Conservation (phyloP, 1,140 invertebrate genomes). For the Eulimnadia texana region DNA sequence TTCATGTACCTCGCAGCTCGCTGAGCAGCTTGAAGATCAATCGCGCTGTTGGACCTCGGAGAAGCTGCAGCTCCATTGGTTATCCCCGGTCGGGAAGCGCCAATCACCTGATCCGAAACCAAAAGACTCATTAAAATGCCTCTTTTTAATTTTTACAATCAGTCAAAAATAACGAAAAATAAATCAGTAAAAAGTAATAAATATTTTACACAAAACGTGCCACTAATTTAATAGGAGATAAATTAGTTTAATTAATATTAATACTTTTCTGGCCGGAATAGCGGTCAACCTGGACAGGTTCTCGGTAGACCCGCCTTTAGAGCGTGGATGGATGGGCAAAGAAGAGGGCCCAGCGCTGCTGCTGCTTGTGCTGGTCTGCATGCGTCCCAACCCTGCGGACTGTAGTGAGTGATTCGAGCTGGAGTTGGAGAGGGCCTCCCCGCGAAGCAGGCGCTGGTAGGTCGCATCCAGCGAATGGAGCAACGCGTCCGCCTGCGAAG, state of each 20-base stretch:
- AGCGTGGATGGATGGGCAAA: slow-evolving; percentile 13
- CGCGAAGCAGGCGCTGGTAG: slow-evolving; percentile 67
- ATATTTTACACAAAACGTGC: too few species aligned
- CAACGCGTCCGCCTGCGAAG: slow-evolving; percentile 70
- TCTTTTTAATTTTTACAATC: too few species aligned
- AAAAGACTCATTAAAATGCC: too few species aligned
- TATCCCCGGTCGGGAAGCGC: background rate
- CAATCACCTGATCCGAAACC: background rate
- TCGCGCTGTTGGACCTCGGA: slow-evolving; percentile 73
- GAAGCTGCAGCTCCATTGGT: slow-evolving; percentile 20
- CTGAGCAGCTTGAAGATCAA: slow-evolving; percentile 77
- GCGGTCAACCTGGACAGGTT: slow-evolving; percentile 10
- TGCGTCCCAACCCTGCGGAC: slow-evolving; percentile 16
- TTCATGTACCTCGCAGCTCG: slow-evolving; percentile 55
- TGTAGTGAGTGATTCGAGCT: slow-evolving; percentile 33
- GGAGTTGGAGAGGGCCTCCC: slow-evolving; percentile 33
- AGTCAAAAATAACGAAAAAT: too few species aligned
- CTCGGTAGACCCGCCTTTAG: slow-evolving; percentile 14
- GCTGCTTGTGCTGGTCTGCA: background rate
- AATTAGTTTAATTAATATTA: too few species aligned
- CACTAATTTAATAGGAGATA: too few species aligned
- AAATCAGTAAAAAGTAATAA: too few species aligned
- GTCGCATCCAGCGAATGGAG: slow-evolving; percentile 65
- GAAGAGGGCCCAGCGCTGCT: slow-evolving; percentile 8
- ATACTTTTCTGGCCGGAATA: background rate